These are phyloP conservation scores for Blastomussa wellsi DNA, from an alignment of 92 coral and sea anemone genomes.

Conservation along the genomic window DNA sequence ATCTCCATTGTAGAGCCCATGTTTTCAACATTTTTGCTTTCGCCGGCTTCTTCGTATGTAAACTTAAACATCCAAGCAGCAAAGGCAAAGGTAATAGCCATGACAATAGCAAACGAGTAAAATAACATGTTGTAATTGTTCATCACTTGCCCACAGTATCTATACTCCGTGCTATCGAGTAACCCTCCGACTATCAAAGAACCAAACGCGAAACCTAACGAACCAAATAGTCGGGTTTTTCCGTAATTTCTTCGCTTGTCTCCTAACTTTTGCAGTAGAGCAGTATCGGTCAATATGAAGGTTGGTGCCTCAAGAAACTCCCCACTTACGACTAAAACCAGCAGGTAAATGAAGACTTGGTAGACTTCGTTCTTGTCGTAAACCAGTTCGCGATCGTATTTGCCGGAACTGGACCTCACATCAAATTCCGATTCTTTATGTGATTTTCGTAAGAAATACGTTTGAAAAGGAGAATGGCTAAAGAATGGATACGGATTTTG, in stretches of 20 bases:
- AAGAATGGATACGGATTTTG: neutral
- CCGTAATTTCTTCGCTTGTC: constrained; percentile 89
- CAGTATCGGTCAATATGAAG: constrained; percentile 92
- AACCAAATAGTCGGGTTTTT: constrained; percentile 91
- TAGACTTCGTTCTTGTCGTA: constrained; percentile 77
- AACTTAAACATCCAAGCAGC: constrained; percentile 81
- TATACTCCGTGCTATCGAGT: constrained; percentile 78
- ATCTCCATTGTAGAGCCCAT: constrained; percentile 58
- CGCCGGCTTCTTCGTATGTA: constrained; percentile 55
- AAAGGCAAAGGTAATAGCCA: constrained; percentile 78
- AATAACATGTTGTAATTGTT: constrained; percentile 85
- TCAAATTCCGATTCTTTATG: neutral
- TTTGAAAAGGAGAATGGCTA: constrained; percentile 24
- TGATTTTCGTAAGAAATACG: neutral
- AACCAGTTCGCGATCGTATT: constrained; percentile 45
- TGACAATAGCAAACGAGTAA: constrained; percentile 79
- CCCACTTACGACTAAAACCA: constrained; percentile 80
- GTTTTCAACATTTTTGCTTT: constrained; percentile 19
- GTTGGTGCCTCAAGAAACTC: constrained; percentile 97
- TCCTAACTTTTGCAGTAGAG: constrained; percentile 83
- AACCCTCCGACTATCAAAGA: constrained; percentile 93
- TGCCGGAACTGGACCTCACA: neutral
- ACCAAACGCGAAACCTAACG: constrained; percentile 88
- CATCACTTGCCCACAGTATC: constrained; percentile 85
- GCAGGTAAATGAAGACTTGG: constrained; percentile 62